Evolutionary conservation across 2,113 vertebrate species (phyloP), one percentile per base, ranked within the genome.

Genomic region (Trichechus manatus): DNA sequence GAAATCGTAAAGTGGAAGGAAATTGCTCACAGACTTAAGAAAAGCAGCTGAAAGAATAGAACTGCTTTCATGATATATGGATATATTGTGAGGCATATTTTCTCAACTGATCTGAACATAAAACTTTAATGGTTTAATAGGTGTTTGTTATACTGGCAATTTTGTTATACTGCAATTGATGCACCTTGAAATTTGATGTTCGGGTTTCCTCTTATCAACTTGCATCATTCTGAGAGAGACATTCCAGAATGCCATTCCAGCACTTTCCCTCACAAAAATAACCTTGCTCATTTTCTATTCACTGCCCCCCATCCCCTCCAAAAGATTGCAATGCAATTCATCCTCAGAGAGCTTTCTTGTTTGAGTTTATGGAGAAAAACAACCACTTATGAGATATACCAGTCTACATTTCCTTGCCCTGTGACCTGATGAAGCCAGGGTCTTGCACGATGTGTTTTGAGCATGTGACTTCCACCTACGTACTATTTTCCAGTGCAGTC

Each of bases 361-460:
- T 83, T 66, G 68, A 78, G 29, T 92, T 89, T 87, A 75, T 75
- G 63, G n/a, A 96, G 42, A 78, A 92, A 94, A 94, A 87, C 20
- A 39, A 4, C 23, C 10, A 31, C 10, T 63, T 78, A 59, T 53
- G 7, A 82, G 80, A 61, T 47, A 85, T 25, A 70, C 4, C 15
- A 68, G 22, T 17, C 9, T 53, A 50, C 22, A 66, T 75, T 81
- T 93, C 61, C 33, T 87, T 66, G 20, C 39, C 15, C 33, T 36
- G 19, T 78, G 23, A 74, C 80, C 74, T 89, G 79, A 36, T 61
- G n/a, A 56, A 85, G 9, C 22, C 61, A 22, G 5, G 66, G 33
- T 84, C n/a, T 92, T 87, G 36, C 70, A 31, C n/a, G 74, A 66
- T 27, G 27, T 36, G 36, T 70, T 95, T 89, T 77, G 89, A 89